Percentiles rank a stretch among this genome's conserved stretches.
These are phyloP conservation scores for Halisarca cf. caerulea DNA, from an alignment of 37 sponge, comb jelly and placozoan species.

Conservation along the genomic window DNA sequence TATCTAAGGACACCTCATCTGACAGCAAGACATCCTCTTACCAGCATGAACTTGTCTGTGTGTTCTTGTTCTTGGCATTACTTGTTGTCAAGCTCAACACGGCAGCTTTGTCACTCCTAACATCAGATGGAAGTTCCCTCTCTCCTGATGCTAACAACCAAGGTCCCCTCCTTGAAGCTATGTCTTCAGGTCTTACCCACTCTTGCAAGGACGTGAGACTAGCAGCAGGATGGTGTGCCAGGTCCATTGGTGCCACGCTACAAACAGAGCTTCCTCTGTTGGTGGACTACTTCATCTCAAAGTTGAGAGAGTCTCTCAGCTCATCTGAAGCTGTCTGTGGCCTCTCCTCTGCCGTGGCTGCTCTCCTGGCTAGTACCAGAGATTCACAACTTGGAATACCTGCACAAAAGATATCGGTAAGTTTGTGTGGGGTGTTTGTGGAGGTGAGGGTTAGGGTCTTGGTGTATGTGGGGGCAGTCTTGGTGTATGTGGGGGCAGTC, in stretches of 20 bases:
- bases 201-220: slow-evolving; percentile 64
- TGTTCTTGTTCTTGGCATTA: slow-evolving; percentile 57
- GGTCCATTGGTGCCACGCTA: slow-evolving; percentile 78
- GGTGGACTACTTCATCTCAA: slow-evolving; percentile 60
- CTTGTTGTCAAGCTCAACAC: slow-evolving; percentile 78
- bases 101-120: slow-evolving; percentile 70
- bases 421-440: too few relatives aligned
- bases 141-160: slow-evolving; percentile 23
- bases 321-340: slow-evolving; percentile 67
- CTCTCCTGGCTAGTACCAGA: slow-evolving; percentile 80
- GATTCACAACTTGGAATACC: slow-evolving; percentile 90
- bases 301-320: slow-evolving; percentile 30
- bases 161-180: slow-evolving; percentile 56
- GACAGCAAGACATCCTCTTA: neutral
- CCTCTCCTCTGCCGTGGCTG: slow-evolving; percentile 77
- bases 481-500: too few relatives aligned
- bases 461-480: too few relatives aligned
- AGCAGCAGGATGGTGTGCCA: slow-evolving; percentile 88
- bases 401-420: slow-evolving; percentile 61
- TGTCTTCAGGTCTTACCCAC: slow-evolving; percentile 60
- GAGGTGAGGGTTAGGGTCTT: too few relatives aligned
- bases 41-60: slow-evolving; percentile 75
- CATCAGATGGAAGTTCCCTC: neutral
- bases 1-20: neutral
- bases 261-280: slow-evolving; percentile 88